Evolutionary conservation across 2,888 invertebrate species (phyloP).

Genomic region (Macrophya annulata): DNA sequence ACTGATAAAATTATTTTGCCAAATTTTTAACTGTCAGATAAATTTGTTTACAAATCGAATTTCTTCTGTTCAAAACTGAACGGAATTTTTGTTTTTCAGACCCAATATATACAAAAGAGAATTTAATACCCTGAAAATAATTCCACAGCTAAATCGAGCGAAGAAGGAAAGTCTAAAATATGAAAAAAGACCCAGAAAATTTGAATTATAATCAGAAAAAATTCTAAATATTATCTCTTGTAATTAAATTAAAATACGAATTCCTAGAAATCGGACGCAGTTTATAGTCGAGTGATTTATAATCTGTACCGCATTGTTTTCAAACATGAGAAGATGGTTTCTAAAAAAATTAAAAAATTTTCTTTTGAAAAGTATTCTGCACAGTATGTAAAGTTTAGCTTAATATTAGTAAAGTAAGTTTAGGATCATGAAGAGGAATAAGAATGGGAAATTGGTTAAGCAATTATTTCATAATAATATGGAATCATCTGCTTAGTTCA

Average conservation of each 20-base stretch:
- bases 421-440: not conserved
- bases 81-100: not conserved
- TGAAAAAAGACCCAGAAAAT: no score
- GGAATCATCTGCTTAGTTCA: not conserved
- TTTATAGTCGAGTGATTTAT: not conserved
- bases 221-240: not conserved
- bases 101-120: not conserved
- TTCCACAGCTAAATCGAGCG: not conserved
- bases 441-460: not conserved
- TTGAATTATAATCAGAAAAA: not conserved
- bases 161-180: not conserved
- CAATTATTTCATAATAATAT: not conserved
- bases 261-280: not conserved
- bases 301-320: not conserved
- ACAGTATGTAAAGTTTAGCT: not conserved
- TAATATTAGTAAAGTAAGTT: not conserved
- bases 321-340: not conserved
- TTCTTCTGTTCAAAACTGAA: not conserved
- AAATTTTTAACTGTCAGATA: not conserved
- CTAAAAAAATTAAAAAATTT: not conserved
- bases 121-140: not conserved
- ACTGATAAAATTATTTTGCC: not conserved
- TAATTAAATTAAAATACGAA: not conserved
- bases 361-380: not conserved
- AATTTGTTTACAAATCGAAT: constrained; percentile 24